Conservation (phyloP, 2,888 invertebrate species). For the Rhodophaea formosa region DNA sequence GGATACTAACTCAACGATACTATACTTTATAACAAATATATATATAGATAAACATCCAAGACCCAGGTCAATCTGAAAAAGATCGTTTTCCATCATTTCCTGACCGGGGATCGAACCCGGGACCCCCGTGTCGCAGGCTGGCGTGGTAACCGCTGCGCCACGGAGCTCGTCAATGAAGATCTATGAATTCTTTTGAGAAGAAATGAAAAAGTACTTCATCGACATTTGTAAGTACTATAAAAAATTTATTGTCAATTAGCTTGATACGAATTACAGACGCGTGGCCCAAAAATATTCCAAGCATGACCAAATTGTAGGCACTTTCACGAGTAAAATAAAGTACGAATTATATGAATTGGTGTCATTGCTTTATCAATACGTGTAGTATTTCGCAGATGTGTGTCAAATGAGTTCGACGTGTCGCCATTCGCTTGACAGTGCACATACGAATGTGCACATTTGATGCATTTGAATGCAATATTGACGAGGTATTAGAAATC, state of each 20-base stretch:
- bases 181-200: no score
- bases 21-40: no score
- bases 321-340: not conserved
- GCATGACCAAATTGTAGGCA: not conserved
- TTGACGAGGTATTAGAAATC: not conserved
- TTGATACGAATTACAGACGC: not conserved
- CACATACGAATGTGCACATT: not conserved
- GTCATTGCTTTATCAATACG: constrained; percentile 12
- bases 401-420: constrained; percentile 9
- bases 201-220: no score
- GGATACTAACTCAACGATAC: no score
- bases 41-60: no score
- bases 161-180: no score
- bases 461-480: not conserved
- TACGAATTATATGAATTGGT: constrained; percentile 7
- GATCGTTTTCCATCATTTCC: no score
- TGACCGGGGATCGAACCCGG: no score
- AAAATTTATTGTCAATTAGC: not conserved
- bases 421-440: not conserved
- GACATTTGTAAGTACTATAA: no score
- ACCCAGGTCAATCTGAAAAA: no score
- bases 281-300: not conserved
- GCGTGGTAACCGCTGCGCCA: no score
- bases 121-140: no score
- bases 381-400: constrained; percentile 2